phyloP scores from a whole-genome alignment of 2,888 invertebrate genomes.

The Drosophila prostipennis region DNA sequence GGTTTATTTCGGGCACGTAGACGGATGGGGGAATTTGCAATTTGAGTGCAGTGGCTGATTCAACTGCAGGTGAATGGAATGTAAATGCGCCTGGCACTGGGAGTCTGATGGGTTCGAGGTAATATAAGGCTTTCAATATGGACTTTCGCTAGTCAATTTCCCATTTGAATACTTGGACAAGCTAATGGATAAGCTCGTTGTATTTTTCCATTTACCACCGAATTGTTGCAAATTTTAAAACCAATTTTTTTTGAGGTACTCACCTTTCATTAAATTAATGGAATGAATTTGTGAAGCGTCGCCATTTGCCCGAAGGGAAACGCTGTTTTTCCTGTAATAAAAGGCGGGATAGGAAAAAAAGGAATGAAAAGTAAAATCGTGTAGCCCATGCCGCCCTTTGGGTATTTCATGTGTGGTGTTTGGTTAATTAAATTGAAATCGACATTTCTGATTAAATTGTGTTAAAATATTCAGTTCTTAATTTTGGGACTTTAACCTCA shows the following conservation, averaged over 20 bases:
- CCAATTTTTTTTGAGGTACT: not conserved
- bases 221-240: not conserved
- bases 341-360: not conserved
- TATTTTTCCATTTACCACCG: not conserved
- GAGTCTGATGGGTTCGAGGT: not conserved
- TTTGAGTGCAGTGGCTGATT: constrained; percentile 11
- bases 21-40: constrained; percentile 12
- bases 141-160: constrained; percentile 2
- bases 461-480: too few relatives aligned
- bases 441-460: not conserved
- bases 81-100: constrained; percentile 4
- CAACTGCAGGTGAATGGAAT: constrained; percentile 13
- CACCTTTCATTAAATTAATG: constrained; percentile 13
- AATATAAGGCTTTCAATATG: not conserved
- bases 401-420: not conserved
- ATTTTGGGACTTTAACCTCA: too few relatives aligned
- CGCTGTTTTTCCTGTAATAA: not conserved
- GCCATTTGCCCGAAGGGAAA: constrained; percentile 1
- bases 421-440: not conserved
- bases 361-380: constrained; percentile 6
- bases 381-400: constrained; percentile 3
- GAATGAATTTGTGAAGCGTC: not conserved
- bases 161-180: not conserved
- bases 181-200: not conserved
- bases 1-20: constrained; percentile 36